phyloP scores from a whole-genome alignment of 2,113 vertebrate genomes.

The Zapus hudsonius region DNA sequence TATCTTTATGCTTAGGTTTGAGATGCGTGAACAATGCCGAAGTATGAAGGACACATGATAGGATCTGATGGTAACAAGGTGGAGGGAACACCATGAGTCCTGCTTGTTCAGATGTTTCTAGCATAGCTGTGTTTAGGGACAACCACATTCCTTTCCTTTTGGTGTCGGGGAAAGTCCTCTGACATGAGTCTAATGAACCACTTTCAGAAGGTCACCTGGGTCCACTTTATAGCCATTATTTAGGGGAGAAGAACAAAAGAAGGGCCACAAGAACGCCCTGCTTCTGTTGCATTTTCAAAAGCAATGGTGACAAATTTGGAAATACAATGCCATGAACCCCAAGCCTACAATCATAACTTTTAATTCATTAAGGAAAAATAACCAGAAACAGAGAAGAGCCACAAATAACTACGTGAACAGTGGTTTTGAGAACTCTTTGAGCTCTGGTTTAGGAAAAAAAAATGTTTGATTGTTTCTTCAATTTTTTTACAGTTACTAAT shows the following conservation, averaged over 20 bases:
- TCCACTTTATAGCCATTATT: background rate
- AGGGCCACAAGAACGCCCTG: background rate
- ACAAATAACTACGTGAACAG: background rate
- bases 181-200: too few relatives aligned
- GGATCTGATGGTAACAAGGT: background rate
- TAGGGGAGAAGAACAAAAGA: background rate
- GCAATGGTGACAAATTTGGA: background rate
- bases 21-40: background rate
- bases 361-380: background rate
- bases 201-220: background rate
- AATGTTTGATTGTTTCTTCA: background rate
- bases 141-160: background rate
- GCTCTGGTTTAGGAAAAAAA: background rate
- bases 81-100: background rate
- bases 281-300: background rate
- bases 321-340: background rate
- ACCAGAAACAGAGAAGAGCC: background rate
- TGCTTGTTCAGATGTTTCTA: background rate
- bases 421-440: background rate
- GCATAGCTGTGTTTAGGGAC: background rate
- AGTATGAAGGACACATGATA: background rate
- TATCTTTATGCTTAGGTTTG: background rate
- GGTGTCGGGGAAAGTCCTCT: too few relatives aligned
- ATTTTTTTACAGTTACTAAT: background rate
- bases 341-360: background rate